Percentiles rank a stretch among this genome's conserved stretches.
Conservation (phyloP, 1,140 invertebrate genomes). For the Trachelipus rathkii region DNA sequence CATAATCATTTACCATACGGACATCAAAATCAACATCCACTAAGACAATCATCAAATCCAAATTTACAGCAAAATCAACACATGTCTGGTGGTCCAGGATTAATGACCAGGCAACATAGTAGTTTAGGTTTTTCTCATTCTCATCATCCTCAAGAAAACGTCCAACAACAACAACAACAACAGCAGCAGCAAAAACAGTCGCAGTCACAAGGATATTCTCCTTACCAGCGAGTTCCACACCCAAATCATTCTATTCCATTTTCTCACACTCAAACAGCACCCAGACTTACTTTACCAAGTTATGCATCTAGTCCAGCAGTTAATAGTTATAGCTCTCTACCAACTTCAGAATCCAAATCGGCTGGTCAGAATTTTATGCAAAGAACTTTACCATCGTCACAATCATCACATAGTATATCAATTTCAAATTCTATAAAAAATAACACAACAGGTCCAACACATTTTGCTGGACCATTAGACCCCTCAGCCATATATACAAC, state of each 20-base stretch:
- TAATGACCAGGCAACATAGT: conserved; percentile 43
- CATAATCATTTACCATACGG: neutral
- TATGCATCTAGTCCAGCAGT: conserved; percentile 23
- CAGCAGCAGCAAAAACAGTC: neutral
- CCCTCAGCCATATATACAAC: conserved; percentile 44
- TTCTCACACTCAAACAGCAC: conserved; percentile 7
- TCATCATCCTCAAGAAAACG: conserved; percentile 27
- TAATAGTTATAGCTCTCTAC: neutral
- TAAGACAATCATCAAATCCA: neutral
- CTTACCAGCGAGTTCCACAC: conserved; percentile 40
- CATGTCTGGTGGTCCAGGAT: conserved; percentile 23
- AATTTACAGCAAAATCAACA: conserved; percentile 3
- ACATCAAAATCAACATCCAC: neutral
- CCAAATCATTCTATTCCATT: conserved; percentile 23
- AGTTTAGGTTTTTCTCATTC: conserved; percentile 34
- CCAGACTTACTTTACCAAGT: conserved; percentile 11
- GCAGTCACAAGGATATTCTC: neutral
- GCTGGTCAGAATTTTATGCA: neutral
- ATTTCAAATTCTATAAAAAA: conserved; percentile 23
- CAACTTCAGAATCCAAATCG: conserved; percentile 2
- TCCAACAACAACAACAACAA: neutral
- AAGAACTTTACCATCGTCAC: conserved; percentile 14
- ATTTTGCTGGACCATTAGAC: conserved; percentile 41
- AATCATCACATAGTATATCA: conserved; percentile 1
- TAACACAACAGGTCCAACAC: conserved; percentile 27